Evolutionary conservation across 2,888 invertebrate genomes (phyloP), one percentile per base, ranked within the genome.

Genomic region (Oligia latruncula): DNA sequence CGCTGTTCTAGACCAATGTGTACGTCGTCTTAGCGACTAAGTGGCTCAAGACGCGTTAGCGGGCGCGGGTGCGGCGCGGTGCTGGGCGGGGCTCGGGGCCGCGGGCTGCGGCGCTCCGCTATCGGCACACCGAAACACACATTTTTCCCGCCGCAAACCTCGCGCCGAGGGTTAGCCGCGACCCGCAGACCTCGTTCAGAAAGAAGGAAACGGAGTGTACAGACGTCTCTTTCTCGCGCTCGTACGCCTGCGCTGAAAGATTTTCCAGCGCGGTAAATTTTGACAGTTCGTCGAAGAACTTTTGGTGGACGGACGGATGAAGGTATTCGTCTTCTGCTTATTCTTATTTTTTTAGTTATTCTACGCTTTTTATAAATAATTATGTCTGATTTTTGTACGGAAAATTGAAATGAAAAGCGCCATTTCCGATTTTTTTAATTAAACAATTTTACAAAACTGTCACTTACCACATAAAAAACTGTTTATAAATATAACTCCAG

Each of bases 61-160:
- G 95, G 95, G 94, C 92, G 94, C 93, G 93, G 93, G 93, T 90
- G 94, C 90, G 93, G 93, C 88, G 93, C 88, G 84, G 74, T 81
- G 55, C 90, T 91, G 93, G 94, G 93, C 94, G 95, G 93, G 92
- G 94, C 93, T 92, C 76, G 60, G 93, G 93, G 94, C 62, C 71
- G 71, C 71, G 94, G 91, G 93, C 93, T 95, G 96, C 94, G 96
- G 96, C 96, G 91, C 95, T 93, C 96, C 96, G 96, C 95, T 95
- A 95, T 96, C 96, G 97, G 97, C 96, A 96, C 97, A 97, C 97
- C 97, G 97, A 97, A 97, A 97, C 97, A 97, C 97, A 97, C 97
- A 97, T 97, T 97, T 97, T 96, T 96, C 95, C 96, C 96, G 97
- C 97, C 97, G 95, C 97, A 97, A 97, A 97, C 97, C 97, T 96